Base-by-base conservation (phyloP, 2,888 invertebrate species). In the Sarcophaga carnaria region DNA sequence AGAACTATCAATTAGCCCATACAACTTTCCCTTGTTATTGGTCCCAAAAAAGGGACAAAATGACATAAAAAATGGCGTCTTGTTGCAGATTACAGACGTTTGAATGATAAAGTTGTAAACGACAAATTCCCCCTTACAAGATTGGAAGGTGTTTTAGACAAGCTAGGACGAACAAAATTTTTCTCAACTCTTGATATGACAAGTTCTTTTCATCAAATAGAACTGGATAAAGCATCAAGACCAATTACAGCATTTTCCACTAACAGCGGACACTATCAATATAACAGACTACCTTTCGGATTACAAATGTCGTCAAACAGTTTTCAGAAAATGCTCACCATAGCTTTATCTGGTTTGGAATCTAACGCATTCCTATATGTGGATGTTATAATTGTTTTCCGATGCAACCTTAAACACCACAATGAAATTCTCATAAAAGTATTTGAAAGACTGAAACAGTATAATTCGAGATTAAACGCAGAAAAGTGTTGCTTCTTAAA, bases 401-500 rank as follows among this genome's bases (percentile, higher is more conserved):
- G 62, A 11, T 62, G 62, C 62, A 62, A 10, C 62, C 22, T 62
- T 62, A 62, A 17, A 17, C 62, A 62, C 62, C 62, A 62, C 62
- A 62, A 62, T 62, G 22, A 62, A 62, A 62, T 5, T 62, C 62
- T 62, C 62, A 17, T 62, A 17, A 62, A 6, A 62, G 62, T 62
- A 2, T 62, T 62, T 62, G 49, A 49, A 49, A 49, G 49, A 49
- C 49, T 49, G 49, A 49, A 49, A 49, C 10, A 12, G 49, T 49
- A 49, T 2, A 49, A 49, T 22, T 22, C 22, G 22, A 22, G 22
- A 11, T 49, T 75, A 49, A 17, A 75, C 49, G 49, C 64, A 25
- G 64, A 22, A 75, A 74, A 74, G 59, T 74, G 14, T 62, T 63
- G 74, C 45, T 74, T 74, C 6, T 75, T 75, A 25, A 75, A 75